Percentiles rank a stretch among this genome's conserved stretches.
Evolutionary conservation across 2,888 invertebrate genomes (phyloP).

Genomic region (Sarcophaga carnaria): DNA sequence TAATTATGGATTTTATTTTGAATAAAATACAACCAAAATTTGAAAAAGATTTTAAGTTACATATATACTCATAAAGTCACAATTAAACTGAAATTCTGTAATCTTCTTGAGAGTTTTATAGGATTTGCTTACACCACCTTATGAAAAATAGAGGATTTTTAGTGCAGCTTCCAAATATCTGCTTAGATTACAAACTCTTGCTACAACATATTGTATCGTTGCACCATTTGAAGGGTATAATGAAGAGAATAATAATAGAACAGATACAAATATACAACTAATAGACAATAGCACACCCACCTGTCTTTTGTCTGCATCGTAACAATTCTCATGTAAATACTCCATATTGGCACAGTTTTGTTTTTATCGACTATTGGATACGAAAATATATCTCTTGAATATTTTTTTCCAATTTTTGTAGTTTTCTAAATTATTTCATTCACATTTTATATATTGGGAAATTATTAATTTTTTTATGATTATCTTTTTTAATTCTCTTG

Average conservation of each 20-base stretch:
- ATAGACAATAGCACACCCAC: constrained; percentile 22
- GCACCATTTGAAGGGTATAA: not conserved
- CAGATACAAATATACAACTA: not conserved
- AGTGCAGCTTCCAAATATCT: too few species aligned
- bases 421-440: constrained; percentile 6
- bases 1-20: too few species aligned
- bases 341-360: constrained; percentile 21
- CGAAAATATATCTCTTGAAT: too few species aligned
- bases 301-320: constrained; percentile 53
- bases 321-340: constrained; percentile 39
- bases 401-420: not conserved
- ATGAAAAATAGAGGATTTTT: too few species aligned
- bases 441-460: not conserved
- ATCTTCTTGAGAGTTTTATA: too few species aligned
- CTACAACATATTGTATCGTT: not conserved
- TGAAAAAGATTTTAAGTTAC: too few species aligned
- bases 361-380: not conserved
- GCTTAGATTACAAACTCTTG: not conserved
- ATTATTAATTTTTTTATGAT: not conserved
- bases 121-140: too few species aligned
- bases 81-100: too few species aligned
- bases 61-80: too few species aligned
- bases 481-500: not conserved
- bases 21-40: too few species aligned
- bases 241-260: not conserved